Percentiles rank a stretch among this genome's conserved stretches.
Conservation (phyloP, 2,797 vertebrate genomes). For the Poeciliopsis gracilis region DNA sequence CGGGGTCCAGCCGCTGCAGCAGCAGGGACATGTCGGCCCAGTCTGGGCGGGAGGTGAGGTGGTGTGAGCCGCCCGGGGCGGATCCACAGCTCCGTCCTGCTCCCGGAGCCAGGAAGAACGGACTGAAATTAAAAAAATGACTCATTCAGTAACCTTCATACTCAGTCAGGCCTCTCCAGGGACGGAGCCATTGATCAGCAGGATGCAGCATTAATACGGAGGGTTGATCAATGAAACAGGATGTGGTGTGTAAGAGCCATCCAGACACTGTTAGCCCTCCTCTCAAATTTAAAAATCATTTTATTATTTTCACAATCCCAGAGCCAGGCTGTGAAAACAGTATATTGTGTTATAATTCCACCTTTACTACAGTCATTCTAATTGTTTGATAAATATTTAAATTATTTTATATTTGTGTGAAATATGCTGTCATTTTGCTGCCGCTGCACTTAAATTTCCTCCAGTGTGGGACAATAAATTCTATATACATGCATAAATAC, state of each 20-base stretch:
- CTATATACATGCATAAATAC: too few relatives aligned
- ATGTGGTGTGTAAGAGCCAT: slow-evolving; percentile 28
- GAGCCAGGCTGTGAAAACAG: too few relatives aligned
- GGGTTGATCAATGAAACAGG: slow-evolving; percentile 46
- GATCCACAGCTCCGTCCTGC: slow-evolving; percentile 14
- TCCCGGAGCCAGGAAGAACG: neutral
- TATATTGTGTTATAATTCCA: too few relatives aligned
- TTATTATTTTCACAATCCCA: too few relatives aligned
- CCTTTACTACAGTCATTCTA: too few relatives aligned
- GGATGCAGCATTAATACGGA: slow-evolving; percentile 47
- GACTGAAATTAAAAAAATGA: slow-evolving; percentile 27
- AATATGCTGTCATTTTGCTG: neutral
- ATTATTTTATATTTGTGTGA: too few relatives aligned
- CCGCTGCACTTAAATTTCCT: neutral
- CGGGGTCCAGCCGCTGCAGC: slow-evolving; percentile 40
- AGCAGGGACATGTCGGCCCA: slow-evolving; percentile 74
- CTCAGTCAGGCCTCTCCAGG: slow-evolving; percentile 16
- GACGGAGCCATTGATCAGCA: slow-evolving; percentile 41
- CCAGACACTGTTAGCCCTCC: slow-evolving; percentile 3
- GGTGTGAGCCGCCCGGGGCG: slow-evolving; percentile 40
- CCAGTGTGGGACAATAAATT: neutral
- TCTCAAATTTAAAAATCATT: too few relatives aligned
- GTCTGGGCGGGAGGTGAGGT: slow-evolving; percentile 27
- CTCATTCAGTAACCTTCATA: slow-evolving; percentile 68
- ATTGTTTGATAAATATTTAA: too few relatives aligned